Base-by-base conservation (phyloP, 2,113 vertebrate species). In the Centropus unirufus region DNA sequence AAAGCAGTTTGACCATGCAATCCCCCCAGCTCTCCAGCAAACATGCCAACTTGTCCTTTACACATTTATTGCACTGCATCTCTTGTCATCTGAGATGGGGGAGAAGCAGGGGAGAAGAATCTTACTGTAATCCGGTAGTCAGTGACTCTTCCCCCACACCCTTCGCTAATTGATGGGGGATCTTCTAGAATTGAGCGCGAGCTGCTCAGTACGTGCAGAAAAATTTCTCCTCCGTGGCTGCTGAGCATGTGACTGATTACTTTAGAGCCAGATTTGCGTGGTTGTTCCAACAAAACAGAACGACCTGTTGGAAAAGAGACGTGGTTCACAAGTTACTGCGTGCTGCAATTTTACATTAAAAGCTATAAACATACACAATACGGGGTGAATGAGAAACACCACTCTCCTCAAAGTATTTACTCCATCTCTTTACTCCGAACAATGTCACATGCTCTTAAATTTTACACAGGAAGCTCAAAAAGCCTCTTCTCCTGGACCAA, bases 171-270 rank as follows among this genome's bases (percentile, higher is more conserved):
- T 21, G 99, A 99, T 46, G 99, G 99, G 0, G 99, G 99, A 97
- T 99, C 99, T 97, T 99, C 99, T 62, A 99, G 97, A 52, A 98
- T 99, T 59, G 99, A 99, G 59, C 99, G 98, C 29, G 99, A 99
- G 97, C 99, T 99, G 97, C 99, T 99, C 84, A 99, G 97, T 32
- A 99, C 98, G 5, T 99, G 99, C 84, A 99, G 93, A 93, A 99
- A 99, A 87, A 99, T 99, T 96, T 99, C 99, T 27, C 99, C 99
- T 44, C 99, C 99, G 0, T 99, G 99, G 97, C 99, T 99, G 97
- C 99, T 99, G 58, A 99, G 98, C 99, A 99, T 99, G 97, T 99
- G 99, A 94, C 99, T 99, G 90, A 99, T 99, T 81, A 99, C 98
- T 98, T 99, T 99, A n/a, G 99, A 99, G 69, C 99, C 99, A 2